phyloP scores from a whole-genome alignment of 2,797 vertebrate species.

The Pantherophis alleghaniensis region DNA sequence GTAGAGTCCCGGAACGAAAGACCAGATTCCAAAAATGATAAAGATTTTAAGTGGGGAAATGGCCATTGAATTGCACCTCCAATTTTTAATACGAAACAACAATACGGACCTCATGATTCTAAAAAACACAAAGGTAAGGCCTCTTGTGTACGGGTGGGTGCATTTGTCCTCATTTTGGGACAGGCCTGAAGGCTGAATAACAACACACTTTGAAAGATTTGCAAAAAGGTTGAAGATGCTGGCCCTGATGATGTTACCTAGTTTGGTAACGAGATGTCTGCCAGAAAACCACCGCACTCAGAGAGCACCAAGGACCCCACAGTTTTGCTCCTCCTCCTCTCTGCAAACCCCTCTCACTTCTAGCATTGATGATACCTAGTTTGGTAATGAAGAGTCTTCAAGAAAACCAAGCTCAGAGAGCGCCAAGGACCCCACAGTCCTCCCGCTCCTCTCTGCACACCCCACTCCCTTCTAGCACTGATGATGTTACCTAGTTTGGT shows the following conservation, averaged over 20 bases:
- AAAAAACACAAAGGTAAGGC: constrained; percentile 98
- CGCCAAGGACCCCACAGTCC: no score
- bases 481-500: no score
- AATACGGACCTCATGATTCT: constrained; percentile 99
- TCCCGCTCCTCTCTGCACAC: fast-evolving
- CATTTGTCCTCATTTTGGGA: background rate
- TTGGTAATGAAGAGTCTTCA: no score
- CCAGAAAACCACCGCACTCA: no score
- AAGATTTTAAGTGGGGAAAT: constrained; percentile 98
- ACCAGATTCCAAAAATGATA: constrained; percentile 99
- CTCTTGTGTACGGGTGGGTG: background rate
- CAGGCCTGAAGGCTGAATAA: background rate
- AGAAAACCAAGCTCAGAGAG: no score
- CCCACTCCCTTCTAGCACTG: no score
- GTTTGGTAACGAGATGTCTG: no score
- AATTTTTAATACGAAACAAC: constrained; percentile 99
- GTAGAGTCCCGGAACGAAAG: constrained; percentile 93
- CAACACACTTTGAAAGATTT: constrained; percentile 17
- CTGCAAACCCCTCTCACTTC: no score
- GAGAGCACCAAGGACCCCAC: no score
- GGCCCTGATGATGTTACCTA: no score
- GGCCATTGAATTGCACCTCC: constrained; percentile 96
- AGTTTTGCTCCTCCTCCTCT: fast-evolving
- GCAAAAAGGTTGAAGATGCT: background rate
- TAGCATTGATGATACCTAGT: no score